Base-by-base conservation (phyloP, 2,797 vertebrate species). In the Scarus forsteni region DNA sequence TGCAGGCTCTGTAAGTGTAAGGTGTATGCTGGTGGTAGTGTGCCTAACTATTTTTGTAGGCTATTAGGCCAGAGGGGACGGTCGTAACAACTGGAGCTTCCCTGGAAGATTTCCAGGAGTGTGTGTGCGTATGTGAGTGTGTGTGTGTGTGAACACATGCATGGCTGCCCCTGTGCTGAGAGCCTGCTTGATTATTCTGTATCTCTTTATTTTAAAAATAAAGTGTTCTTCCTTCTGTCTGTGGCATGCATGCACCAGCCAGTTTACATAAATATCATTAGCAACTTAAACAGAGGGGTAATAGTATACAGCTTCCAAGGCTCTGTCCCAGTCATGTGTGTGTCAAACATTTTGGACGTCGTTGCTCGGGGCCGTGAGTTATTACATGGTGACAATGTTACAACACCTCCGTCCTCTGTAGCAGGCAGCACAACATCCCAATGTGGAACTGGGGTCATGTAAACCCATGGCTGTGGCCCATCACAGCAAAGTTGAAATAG, bases 311-410 rank as follows among this genome's bases (percentile, higher is more conserved):
- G 53, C 68, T 73, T 40, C 52, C 49, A 77, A 79, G 56, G 56
- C 51, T 60, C 69, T 58, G 18, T 72, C 15, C 15, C 66, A 60
- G 45, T 58, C 27, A 27, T 49, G 34, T 71, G 53, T n/a, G 3
- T n/a, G 42, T 58, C 42, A 60, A 66, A 77, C 50, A n/a, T 75
- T 73, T 78, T 80, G 62, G 56, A 73, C 86, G 85, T 85, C 84
- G 79, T 66, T 48, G 3, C 6, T 4, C 61, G 55, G 63, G 51
- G 68, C 65, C 7, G 3, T 81, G 79, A 91, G 60, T 85, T 92
- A 92, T 87, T 79, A 73, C 46, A 18, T 77, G 79, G 68, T 81
- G 89, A 88, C 89, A 92, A 63, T 70, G 73, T 88, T 80, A 83
- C 66, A 81, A 75, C 82, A 78, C 73, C 53, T 60, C 27, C 5